Percentiles rank a stretch among this genome's conserved stretches.
These are phyloP conservation scores for Oikopleura dioica DNA, from an alignment of 23 tunicate genomes.

Conservation along the genomic window DNA sequence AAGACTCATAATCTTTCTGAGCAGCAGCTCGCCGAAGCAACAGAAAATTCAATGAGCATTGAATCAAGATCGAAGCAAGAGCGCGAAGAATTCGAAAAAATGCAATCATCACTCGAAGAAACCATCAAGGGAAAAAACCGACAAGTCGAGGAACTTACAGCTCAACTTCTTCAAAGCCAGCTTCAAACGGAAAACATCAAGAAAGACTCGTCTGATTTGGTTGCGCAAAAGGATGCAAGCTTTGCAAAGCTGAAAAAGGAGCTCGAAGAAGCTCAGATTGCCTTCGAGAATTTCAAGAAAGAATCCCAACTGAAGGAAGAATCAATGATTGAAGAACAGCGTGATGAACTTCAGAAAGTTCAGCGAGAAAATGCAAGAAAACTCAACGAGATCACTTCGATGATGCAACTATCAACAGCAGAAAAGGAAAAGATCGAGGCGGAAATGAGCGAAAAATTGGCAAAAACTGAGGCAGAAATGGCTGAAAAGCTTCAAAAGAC, in stretches of 20 bases:
- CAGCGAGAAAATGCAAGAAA: background rate
- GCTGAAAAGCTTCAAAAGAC: background rate
- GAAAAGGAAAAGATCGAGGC: background rate
- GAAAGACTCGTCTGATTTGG: too few species aligned
- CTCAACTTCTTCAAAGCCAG: conserved; percentile 2
- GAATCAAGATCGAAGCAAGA: background rate
- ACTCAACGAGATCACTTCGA: background rate
- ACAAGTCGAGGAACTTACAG: conserved; percentile 7
- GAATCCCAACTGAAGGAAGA: background rate
- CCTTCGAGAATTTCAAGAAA: background rate
- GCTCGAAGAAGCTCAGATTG: background rate
- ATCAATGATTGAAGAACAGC: background rate
- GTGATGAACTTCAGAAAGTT: background rate
- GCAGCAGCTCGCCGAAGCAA: background rate
- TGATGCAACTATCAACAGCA: background rate
- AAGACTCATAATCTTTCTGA: conserved; percentile 3
- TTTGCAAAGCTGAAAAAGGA: background rate
- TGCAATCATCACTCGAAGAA: background rate
- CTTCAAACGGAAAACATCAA: too few species aligned
- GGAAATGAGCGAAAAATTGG: background rate
- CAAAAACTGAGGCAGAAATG: background rate
- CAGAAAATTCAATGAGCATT: background rate
- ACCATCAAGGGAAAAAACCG: background rate
- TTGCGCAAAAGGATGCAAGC: background rate
- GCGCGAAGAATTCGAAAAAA: background rate